Evolutionary conservation across 2,797 vertebrate genomes (phyloP), one percentile per base, ranked within the genome.

Genomic region (Neosilurus hyrtlii): DNA sequence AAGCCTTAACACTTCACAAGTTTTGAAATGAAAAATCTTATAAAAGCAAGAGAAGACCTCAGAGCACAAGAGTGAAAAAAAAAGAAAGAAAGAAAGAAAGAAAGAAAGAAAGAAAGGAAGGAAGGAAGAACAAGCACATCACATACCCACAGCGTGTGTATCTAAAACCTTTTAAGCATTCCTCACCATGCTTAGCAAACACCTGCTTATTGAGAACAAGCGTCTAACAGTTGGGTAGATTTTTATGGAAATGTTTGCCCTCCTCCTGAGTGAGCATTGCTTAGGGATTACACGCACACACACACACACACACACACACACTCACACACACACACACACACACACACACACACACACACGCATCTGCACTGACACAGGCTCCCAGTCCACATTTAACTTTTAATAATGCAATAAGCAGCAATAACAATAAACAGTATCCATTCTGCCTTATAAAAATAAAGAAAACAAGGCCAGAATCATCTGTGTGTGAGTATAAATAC

Each of bases 201-300:
- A 93, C 92, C 93, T 94, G 92, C 93, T 92, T 92, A 92, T 91
- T 90, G 91, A 93, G 92, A 94, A 94, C 93, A 94, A 94, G 94
- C 88, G 89, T 90, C 90, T 91, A 91, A 93, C 92, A 92, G 92
- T 93, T 90, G 92, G 92, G 88, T 90, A 94, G 91, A 92, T 94
- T 94, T 94, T 93, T 93, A 94, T 94, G 93, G 92, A 94, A 94
- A 94, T 94, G 90, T 88, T 91, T 84, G 86, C 85, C 92, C 93
- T 94, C 91, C 93, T 93, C 92, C 92, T 88, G 89, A 93, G 92
- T 92, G 92, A 93, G 92, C 91, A 91, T 93, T 93, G 92, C 91
- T 93, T 93, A 93, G 92, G 92, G 92, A 93, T 94, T 93, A 93
- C 91, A 91, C 80, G 86, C 89, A 85, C 91, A 90, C 82, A 6